These are phyloP conservation scores for Rhagologus leucostigma DNA, from an alignment of 2,113 vertebrate species.

Conservation along the genomic window DNA sequence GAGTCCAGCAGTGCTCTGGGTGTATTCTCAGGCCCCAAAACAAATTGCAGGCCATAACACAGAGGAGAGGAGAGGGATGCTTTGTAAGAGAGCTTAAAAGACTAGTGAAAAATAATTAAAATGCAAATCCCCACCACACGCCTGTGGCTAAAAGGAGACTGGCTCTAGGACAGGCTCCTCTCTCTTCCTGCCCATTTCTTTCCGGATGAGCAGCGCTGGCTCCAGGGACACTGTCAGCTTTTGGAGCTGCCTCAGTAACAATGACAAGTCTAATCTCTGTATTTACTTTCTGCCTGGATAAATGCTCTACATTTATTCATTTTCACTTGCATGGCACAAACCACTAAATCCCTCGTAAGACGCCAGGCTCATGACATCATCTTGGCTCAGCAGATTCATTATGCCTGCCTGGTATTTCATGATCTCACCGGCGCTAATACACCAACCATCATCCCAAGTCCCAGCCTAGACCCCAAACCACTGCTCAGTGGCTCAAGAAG, in stretches of 20 bases:
- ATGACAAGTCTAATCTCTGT: slow-evolving; percentile 59
- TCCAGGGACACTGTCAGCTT: slow-evolving; percentile 9
- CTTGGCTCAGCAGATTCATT: slow-evolving; percentile 43
- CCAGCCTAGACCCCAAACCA: background rate
- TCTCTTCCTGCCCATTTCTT: slow-evolving; percentile 38
- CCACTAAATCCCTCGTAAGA: slow-evolving; percentile 39
- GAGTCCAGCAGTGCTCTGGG: background rate
- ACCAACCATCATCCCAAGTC: background rate
- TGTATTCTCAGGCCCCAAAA: background rate
- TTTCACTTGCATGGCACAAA: slow-evolving; percentile 51
- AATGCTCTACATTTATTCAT: background rate
- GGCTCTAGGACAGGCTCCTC: slow-evolving; percentile 9
- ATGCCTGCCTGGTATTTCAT: background rate
- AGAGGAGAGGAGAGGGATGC: slow-evolving; percentile 6
- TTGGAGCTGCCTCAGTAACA: slow-evolving; percentile 44
- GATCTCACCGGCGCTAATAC: background rate
- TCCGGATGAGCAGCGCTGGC: slow-evolving; percentile 47
- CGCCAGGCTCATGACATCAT: slow-evolving; percentile 44
- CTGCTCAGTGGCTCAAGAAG: background rate
- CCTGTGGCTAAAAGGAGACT: slow-evolving; percentile 37
- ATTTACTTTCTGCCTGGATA: slow-evolving; percentile 49
- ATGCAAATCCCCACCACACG: slow-evolving; percentile 43
- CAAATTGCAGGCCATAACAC: background rate
- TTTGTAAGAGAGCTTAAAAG: slow-evolving; percentile 45
- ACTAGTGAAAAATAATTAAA: slow-evolving; percentile 33